These are phyloP conservation scores for Drosophila atroscutellata DNA, from an alignment of 2,888 invertebrate genomes.

Conservation along the genomic window DNA sequence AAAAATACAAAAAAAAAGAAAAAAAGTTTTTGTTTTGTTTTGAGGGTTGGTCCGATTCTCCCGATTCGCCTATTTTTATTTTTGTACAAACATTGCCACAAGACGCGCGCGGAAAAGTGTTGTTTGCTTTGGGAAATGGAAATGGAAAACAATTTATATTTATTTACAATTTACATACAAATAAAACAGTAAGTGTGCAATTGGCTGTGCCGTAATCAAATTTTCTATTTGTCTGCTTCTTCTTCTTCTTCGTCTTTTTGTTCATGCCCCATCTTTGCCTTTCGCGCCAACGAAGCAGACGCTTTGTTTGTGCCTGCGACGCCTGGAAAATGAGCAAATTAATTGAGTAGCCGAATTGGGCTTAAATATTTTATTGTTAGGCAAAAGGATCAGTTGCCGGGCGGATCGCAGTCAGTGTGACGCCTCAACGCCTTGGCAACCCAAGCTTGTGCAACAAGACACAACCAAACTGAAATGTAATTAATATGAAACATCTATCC, in stretches of 20 bases:
- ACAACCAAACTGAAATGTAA: slow-evolving; percentile 56
- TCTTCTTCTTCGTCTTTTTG: slow-evolving; percentile 6
- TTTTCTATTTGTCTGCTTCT: slow-evolving; percentile 27
- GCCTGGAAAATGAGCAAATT: not conserved
- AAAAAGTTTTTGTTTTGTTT: slow-evolving; percentile 24
- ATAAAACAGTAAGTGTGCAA: slow-evolving; percentile 73
- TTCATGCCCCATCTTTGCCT: slow-evolving; percentile 27
- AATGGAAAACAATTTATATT: slow-evolving; percentile 69
- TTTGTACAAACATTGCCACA: slow-evolving; percentile 28
- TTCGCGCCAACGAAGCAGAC: not conserved
- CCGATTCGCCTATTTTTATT: slow-evolving; percentile 20
- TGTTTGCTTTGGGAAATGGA: slow-evolving; percentile 66
- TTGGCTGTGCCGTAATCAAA: slow-evolving; percentile 68
- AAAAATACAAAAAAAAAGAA: not conserved
- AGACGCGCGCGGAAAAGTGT: slow-evolving; percentile 38
- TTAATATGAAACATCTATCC: slow-evolving; percentile 69
- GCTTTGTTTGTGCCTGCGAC: not conserved
- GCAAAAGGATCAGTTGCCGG: not conserved
- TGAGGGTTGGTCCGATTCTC: slow-evolving; percentile 15
- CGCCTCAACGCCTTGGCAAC: slow-evolving; percentile 46
- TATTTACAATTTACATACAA: slow-evolving; percentile 72
- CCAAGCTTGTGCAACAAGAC: not conserved
- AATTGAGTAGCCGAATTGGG: not conserved
- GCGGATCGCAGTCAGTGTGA: not conserved
- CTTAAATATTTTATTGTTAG: not conserved